phyloP scores from a whole-genome alignment of 2,888 invertebrate species.

The Philereme transversata region DNA sequence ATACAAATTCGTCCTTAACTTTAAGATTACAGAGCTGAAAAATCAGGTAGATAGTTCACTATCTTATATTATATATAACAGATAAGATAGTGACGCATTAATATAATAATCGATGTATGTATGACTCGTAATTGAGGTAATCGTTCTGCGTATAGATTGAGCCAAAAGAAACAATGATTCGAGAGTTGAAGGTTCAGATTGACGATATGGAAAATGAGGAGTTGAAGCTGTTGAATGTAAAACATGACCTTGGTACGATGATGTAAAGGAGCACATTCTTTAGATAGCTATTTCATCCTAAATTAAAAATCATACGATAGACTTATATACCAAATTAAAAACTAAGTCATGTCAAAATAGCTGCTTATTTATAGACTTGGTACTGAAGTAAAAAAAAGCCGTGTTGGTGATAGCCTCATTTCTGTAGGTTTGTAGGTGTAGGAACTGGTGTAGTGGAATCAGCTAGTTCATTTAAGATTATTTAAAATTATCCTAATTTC shows the following conservation, averaged over 20 bases:
- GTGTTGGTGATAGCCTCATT: too few relatives aligned
- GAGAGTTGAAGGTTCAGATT: constrained; percentile 91
- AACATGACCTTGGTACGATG: constrained; percentile 75
- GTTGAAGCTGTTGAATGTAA: constrained; percentile 84
- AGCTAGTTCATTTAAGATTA: too few relatives aligned
- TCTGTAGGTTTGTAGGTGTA: too few relatives aligned
- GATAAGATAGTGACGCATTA: constrained; percentile 2
- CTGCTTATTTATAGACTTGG: not conserved
- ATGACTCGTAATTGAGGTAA: constrained; percentile 7
- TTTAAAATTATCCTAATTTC: too few relatives aligned
- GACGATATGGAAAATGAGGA: constrained; percentile 93
- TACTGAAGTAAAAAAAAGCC: too few relatives aligned
- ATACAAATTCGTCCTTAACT: constrained; percentile 94
- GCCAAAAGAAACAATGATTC: constrained; percentile 91
- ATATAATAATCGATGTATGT: not conserved
- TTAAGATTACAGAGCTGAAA: constrained; percentile 94
- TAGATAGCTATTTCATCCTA: constrained; percentile 23
- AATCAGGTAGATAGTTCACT: constrained; percentile 79
- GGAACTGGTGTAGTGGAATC: too few relatives aligned
- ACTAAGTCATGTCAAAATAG: not conserved
- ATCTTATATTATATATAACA: constrained; percentile 1
- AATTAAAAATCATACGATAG: not conserved
- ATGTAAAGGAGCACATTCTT: constrained; percentile 18
- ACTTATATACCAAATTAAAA: not conserved
- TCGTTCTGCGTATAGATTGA: constrained; percentile 85